Percentiles rank a stretch among this genome's conserved stretches.
Conservation (phyloP, 2,113 vertebrate species). For the Oceanodroma tethys region DNA sequence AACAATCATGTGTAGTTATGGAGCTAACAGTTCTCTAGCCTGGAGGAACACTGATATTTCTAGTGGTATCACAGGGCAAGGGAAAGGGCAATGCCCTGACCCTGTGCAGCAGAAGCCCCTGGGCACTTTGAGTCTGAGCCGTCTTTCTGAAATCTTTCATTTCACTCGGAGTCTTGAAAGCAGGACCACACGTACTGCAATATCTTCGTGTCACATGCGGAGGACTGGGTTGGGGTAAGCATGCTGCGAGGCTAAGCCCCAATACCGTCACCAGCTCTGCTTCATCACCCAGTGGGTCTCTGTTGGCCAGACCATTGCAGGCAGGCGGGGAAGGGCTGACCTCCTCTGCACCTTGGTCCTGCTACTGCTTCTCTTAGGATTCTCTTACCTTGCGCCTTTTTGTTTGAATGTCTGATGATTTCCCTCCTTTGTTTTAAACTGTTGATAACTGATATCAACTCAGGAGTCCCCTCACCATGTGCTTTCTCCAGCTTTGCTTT, state of each 20-base stretch:
- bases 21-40: background rate
- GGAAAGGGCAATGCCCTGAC: background rate
- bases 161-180: background rate
- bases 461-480: background rate
- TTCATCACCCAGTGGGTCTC: background rate
- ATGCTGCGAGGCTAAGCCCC: background rate
- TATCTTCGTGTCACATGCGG: background rate
- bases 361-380: background rate
- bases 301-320: background rate
- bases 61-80: too few relatives aligned
- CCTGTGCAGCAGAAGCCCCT: background rate
- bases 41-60: background rate
- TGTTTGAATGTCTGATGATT: background rate
- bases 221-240: background rate
- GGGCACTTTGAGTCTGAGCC: background rate
- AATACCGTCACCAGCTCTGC: background rate
- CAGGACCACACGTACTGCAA: accelerated
- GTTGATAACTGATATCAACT: background rate
- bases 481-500: background rate
- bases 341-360: background rate
- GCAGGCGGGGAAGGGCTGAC: background rate
- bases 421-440: background rate
- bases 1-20: background rate
- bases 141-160: background rate
- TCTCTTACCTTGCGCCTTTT: background rate